Conservation (phyloP, 2,113 vertebrate species). For the Chloebia gouldiae region DNA sequence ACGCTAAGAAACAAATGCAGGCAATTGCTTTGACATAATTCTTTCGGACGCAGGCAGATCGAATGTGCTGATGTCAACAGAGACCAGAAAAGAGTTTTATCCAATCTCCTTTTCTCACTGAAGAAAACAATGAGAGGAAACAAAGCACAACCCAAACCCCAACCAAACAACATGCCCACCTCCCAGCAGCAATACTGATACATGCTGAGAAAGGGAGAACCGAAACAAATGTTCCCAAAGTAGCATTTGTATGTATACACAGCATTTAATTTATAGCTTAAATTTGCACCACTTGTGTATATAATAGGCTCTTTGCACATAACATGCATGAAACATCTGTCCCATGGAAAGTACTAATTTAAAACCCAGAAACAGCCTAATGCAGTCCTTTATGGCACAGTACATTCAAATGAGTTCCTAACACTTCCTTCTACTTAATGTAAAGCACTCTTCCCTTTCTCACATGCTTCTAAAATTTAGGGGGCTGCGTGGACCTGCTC, state of each 20-base stretch:
- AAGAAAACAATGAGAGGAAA: conserved; percentile 22
- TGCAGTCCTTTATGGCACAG: neutral
- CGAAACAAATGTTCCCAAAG: neutral
- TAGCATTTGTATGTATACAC: neutral
- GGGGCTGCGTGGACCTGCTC: neutral
- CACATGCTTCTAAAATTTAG: neutral
- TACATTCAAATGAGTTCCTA: neutral
- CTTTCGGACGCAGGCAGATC: conserved; percentile 43
- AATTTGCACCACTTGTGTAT: neutral
- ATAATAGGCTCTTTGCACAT: neutral
- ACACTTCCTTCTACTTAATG: neutral
- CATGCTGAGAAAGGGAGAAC: neutral
- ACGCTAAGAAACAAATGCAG: conserved; percentile 19
- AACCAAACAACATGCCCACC: neutral
- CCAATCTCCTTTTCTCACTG: neutral
- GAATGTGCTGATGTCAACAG: conserved; percentile 50
- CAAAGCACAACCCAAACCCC: neutral
- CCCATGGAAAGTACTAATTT: neutral
- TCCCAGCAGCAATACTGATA: neutral
- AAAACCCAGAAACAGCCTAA: neutral
- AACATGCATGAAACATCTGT: neutral
- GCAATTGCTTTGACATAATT: conserved; percentile 46
- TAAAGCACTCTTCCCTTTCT: neutral
- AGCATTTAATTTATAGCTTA: neutral
- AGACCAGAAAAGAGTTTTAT: conserved; percentile 12